Percentiles rank a stretch among this genome's conserved stretches.
phyloP scores from a whole-genome alignment of 2,797 vertebrate species.

The Trachops cirrhosus region DNA sequence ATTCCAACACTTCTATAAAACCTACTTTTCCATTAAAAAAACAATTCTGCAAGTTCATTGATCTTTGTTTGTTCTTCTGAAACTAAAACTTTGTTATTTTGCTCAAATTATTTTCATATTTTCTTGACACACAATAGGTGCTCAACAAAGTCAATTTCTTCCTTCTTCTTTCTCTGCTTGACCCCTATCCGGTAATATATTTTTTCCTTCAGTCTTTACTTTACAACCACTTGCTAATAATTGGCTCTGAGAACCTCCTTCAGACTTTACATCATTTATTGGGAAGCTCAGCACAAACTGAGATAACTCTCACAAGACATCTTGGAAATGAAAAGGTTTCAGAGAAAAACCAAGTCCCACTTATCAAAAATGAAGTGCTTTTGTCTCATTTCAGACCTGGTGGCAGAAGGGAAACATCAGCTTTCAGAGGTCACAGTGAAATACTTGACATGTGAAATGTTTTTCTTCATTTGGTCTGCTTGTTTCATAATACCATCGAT shows the following conservation, averaged over 20 bases:
- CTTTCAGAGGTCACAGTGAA: conserved; percentile 34
- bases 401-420: conserved; percentile 29
- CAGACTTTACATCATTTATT: conserved; percentile 17
- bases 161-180: conserved; percentile 12
- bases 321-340: conserved; percentile 46
- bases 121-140: neutral
- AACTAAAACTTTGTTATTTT: conserved; percentile 23
- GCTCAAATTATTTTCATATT: neutral
- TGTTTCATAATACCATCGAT: neutral
- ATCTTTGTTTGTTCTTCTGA: conserved; percentile 10
- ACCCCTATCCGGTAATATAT: neutral
- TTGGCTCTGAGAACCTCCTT: conserved; percentile 8
- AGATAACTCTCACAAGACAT: conserved; percentile 30
- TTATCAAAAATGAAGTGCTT: conserved; percentile 56
- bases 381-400: conserved; percentile 43
- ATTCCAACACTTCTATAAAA: conserved; percentile 34
- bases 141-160: neutral
- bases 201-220: conserved; percentile 42
- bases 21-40: neutral
- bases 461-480: conserved; percentile 38
- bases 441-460: conserved; percentile 27
- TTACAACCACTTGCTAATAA: conserved; percentile 35
- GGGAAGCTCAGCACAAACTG: neutral
- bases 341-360: conserved; percentile 23
- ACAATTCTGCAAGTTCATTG: neutral